A percentile compares a stretch with the other conserved stretches of the same genome.
Conservation (phyloP, 2,113 vertebrate genomes). For the Cariama cristata region DNA sequence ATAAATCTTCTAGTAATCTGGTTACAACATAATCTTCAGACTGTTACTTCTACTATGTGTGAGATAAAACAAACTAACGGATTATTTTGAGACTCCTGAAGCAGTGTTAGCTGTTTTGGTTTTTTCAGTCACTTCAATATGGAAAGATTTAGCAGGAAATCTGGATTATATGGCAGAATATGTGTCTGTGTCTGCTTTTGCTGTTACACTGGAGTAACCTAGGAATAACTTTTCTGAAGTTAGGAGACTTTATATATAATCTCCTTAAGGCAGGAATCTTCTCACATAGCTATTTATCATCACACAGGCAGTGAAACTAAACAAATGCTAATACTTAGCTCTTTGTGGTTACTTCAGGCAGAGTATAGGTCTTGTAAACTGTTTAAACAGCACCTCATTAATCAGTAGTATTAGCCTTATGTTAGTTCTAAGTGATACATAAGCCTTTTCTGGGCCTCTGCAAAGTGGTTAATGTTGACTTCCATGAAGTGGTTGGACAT, state of each 20-base stretch:
- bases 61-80: background rate
- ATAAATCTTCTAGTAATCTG: conserved; percentile 10
- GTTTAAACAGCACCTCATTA: background rate
- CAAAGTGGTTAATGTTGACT: background rate
- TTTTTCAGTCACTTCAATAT: background rate
- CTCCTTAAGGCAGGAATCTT: background rate
- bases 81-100: background rate
- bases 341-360: background rate
- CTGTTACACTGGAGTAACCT: background rate
- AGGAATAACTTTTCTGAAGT: background rate
- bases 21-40: background rate
- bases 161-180: background rate
- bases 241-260: background rate
- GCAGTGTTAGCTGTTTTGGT: background rate
- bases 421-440: background rate
- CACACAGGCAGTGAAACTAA: background rate
- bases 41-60: background rate
- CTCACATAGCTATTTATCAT: background rate
- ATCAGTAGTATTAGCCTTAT: background rate
- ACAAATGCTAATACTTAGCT: background rate
- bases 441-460: background rate
- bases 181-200: background rate
- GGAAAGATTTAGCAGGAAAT: background rate
- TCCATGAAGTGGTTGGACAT: background rate
- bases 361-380: background rate